Evolutionary conservation across 2,113 vertebrate species (phyloP), one percentile per base, ranked within the genome.

Genomic region (Eulacestoma nigropectus): DNA sequence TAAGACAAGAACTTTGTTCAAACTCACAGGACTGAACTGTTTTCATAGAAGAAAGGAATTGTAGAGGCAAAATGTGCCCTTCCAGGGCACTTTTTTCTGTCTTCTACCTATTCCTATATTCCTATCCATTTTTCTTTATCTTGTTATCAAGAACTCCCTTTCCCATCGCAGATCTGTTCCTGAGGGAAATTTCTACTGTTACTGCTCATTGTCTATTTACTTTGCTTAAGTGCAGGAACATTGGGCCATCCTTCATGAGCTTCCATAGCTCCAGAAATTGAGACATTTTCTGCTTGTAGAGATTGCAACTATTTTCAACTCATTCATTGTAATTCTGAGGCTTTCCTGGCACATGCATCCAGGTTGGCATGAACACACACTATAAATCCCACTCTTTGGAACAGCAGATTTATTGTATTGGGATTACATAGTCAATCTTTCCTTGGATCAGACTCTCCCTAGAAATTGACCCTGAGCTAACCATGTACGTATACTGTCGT

Each of bases 401-500:
- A 49, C 1, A 0, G 13, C 25, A 85, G 62, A 87, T 76, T 79
- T 53, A 80, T 46, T 90, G 57, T 27, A 13, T 25, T 84, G 16
- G 19, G 18, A 87, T 79, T 89, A 52, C 0, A 0, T 4, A 78
- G 23, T 50, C 33, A 59, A 0, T 79, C 44, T 93, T 62, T 87
- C 11, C 47, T 72, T 87, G 81, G 69, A 78, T 82, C 52, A 84
- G 72, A 52, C 19, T 44, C 10, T 63, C 27, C 11, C 27, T 44
- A 39, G 26, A 87, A 35, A 2, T 35, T 78, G 11, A 63, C 6
- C 13, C 39, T 39, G 46, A 84, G 22, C 29, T 59, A 63, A 6
- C 10, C 21, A 18, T 55, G 50, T 5, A 42, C 0, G 0, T 23
- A 50, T 11, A 11, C 3, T 74, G 42, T 16, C 0, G 1, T 69